Percentiles rank a stretch among this genome's conserved stretches.
Conservation (phyloP, 2,113 vertebrate species). For the Pseudopodoces humilis region DNA sequence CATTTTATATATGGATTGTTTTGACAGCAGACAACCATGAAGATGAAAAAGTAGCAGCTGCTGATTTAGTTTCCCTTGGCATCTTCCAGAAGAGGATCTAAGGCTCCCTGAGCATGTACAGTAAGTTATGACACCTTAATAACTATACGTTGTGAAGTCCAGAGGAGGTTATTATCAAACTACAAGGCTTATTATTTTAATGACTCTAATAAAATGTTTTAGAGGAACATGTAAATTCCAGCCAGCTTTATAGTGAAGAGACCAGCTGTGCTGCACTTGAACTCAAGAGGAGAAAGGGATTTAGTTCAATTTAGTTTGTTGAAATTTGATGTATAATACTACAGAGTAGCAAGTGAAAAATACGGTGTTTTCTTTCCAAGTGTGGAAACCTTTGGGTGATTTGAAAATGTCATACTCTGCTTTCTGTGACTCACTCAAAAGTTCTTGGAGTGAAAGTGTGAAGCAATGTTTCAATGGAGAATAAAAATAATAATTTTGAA, state of each 20-base stretch:
- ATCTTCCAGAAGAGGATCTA: not conserved
- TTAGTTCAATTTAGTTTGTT: not conserved
- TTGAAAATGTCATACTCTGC: not conserved
- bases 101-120: not conserved
- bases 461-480: not conserved
- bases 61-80: not conserved
- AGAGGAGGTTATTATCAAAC: not conserved
- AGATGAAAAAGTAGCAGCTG: constrained; percentile 12
- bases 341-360: not conserved
- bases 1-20: constrained; percentile 23
- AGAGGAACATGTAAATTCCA: not conserved
- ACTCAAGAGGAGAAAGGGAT: not conserved
- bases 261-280: not conserved
- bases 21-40: constrained; percentile 39
- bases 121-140: constrained; percentile 8
- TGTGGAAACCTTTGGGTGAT: not conserved
- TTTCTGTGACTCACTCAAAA: fast-evolving
- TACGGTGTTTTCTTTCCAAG: not conserved
- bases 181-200: not conserved
- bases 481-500: not conserved
- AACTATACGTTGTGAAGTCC: constrained; percentile 8
- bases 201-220: constrained; percentile 18
- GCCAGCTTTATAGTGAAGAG: not conserved
- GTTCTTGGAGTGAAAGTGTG: not conserved
- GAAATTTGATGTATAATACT: not conserved